Percentiles rank a stretch among this genome's conserved stretches.
phyloP scores from a whole-genome alignment of 2,888 invertebrate species.

The Phragmatobia fuliginosa region DNA sequence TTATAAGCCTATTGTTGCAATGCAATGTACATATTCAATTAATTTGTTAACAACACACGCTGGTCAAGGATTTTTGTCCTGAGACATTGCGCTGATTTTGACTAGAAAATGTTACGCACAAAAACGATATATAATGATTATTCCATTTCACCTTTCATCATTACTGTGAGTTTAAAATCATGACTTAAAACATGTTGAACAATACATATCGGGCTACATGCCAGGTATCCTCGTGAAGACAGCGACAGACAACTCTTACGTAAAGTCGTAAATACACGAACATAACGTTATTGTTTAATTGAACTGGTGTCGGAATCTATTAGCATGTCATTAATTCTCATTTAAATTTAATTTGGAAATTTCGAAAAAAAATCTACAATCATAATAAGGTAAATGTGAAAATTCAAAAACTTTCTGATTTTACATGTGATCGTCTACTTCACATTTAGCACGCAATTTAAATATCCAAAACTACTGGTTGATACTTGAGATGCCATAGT shows the following conservation, averaged over 20 bases:
- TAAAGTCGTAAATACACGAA: not conserved
- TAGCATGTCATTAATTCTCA: not conserved
- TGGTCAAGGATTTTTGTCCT: too few species aligned
- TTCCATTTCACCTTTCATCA: not conserved
- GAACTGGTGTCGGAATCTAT: not conserved
- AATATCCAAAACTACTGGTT: not conserved
- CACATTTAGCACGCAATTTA: not conserved
- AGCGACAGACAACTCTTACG: not conserved
- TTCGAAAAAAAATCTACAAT: not conserved
- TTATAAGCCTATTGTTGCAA: too few species aligned
- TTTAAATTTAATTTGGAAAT: not conserved
- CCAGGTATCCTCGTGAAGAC: too few species aligned
- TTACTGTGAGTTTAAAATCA: not conserved
- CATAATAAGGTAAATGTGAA: not conserved
- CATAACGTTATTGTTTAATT: not conserved
- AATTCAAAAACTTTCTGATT: not conserved
- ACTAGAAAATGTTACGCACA: too few species aligned
- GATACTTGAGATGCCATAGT: not conserved
- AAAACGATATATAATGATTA: too few species aligned
- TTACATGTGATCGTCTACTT: not conserved
- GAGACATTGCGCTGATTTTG: too few species aligned
- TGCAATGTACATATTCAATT: too few species aligned
- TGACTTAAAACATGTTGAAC: not conserved
- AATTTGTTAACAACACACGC: too few species aligned
- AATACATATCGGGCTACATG: too few species aligned